These are phyloP conservation scores for Argya squamiceps DNA, from an alignment of 2,797 vertebrate genomes.

Conservation along the genomic window DNA sequence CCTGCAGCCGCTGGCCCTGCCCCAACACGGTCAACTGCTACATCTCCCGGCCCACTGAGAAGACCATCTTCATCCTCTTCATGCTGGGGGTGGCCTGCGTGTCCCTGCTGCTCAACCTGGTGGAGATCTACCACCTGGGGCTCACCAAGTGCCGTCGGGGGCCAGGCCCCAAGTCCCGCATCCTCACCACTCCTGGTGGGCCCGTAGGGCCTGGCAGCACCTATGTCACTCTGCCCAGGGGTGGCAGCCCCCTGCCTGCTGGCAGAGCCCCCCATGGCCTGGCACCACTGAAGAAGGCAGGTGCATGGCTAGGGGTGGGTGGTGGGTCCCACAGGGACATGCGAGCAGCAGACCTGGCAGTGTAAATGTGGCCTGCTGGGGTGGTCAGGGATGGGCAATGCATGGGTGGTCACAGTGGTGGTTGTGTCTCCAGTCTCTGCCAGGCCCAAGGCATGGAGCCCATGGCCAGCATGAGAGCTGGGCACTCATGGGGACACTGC, in stretches of 20 bases:
- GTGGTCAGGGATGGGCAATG: neutral
- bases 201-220: neutral
- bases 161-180: constrained; percentile 61
- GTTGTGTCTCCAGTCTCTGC: neutral
- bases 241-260: constrained; percentile 64
- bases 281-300: neutral
- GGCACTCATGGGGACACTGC: fast-evolving
- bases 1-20: constrained; percentile 86
- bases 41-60: constrained; percentile 89
- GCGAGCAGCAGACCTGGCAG: neutral
- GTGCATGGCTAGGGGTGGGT: neutral
- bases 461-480: fast-evolving
- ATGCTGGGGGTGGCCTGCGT: constrained; percentile 86
- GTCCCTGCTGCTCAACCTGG: constrained; percentile 88
- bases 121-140: constrained; percentile 88
- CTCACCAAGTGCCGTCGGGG: constrained; percentile 83
- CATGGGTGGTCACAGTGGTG: fast-evolving
- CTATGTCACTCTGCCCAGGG: neutral
- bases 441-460: neutral
- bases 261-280: constrained; percentile 70
- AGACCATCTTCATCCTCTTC: constrained; percentile 90
- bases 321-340: neutral
- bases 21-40: constrained; percentile 90
- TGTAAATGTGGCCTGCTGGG: neutral
- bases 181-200: neutral